Percentiles rank a stretch among this genome's conserved stretches.
Conservation (phyloP, 1,140 invertebrate species). For the Sycophaga agraensis region DNA sequence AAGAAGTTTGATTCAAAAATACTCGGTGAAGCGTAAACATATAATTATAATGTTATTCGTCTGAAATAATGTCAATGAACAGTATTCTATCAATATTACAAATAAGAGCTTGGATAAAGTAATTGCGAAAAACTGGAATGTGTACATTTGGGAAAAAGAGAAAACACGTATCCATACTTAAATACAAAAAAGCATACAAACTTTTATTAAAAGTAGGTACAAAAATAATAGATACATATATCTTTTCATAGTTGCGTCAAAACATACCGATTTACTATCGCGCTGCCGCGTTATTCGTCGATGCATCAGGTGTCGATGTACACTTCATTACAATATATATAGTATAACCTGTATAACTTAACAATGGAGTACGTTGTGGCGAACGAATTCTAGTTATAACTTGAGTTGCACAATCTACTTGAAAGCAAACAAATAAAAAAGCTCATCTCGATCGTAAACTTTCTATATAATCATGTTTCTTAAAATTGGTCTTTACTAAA, state of each 20-base stretch:
- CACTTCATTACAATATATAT: slow-evolving; percentile 6
- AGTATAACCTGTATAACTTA: slow-evolving; percentile 9
- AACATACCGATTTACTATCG: slow-evolving; percentile 32
- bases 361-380: not conserved
- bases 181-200: slow-evolving; percentile 52
- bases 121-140: too few species aligned
- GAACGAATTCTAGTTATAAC: not conserved
- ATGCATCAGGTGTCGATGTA: slow-evolving; percentile 5
- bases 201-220: slow-evolving; percentile 53
- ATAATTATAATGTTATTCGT: too few species aligned
- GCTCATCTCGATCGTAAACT: not conserved
- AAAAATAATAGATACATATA: slow-evolving; percentile 54
- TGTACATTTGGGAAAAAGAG: too few species aligned
- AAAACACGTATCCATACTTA: not conserved
- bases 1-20: too few species aligned
- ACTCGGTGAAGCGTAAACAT: too few species aligned
- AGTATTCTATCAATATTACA: too few species aligned
- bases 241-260: slow-evolving; percentile 44
- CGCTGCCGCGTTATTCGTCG: slow-evolving; percentile 25
- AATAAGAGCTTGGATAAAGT: too few species aligned
- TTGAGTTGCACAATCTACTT: too few species aligned
- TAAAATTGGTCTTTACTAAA: too few species aligned
- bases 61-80: too few species aligned
- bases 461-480: too few species aligned
- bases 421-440: not conserved